Evolutionary conservation across 2,113 vertebrate species (phyloP).

Genomic region (Pachypanchax playfairii): DNA sequence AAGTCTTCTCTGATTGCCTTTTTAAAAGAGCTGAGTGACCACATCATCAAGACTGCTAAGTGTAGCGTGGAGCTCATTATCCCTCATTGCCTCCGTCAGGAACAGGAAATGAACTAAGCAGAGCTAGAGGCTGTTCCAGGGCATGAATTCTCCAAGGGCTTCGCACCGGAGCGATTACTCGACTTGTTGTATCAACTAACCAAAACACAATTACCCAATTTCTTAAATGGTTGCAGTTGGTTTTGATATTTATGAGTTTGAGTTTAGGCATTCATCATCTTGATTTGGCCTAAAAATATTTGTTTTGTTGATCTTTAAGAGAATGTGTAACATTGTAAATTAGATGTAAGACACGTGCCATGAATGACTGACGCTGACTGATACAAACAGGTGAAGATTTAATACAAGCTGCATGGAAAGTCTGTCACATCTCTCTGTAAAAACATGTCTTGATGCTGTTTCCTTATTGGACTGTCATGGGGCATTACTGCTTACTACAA

Average conservation of each 20-base stretch:
- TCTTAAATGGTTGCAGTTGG: constrained; percentile 61
- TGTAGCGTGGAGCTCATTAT: constrained; percentile 63
- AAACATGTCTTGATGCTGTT: constrained; percentile 61
- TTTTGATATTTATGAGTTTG: constrained; percentile 40
- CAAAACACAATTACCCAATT: constrained; percentile 71
- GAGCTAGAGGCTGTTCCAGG: constrained; percentile 47
- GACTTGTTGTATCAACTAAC: constrained; percentile 63
- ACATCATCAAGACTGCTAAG: constrained; percentile 56
- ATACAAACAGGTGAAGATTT: constrained; percentile 15
- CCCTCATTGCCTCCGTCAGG: constrained; percentile 67
- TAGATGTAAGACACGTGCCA: constrained; percentile 13
- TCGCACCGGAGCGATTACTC: constrained; percentile 57
- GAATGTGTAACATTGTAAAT: constrained; percentile 3
- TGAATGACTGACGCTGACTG: constrained; percentile 25
- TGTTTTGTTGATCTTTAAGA: constrained; percentile 2
- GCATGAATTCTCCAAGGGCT: constrained; percentile 53
- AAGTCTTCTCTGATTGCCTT: constrained; percentile 39
- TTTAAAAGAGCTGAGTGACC: constrained; percentile 53
- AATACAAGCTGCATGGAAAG: constrained; percentile 23
- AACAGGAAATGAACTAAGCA: constrained; percentile 78
- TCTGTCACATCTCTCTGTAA: constrained; percentile 39
- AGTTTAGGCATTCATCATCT: constrained; percentile 1
- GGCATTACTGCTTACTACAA: constrained; percentile 46
- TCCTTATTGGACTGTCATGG: constrained; percentile 53
- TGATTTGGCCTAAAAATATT: not conserved